phyloP scores from a whole-genome alignment of 2,797 vertebrate species.

The Clarias laeviceps region DNA sequence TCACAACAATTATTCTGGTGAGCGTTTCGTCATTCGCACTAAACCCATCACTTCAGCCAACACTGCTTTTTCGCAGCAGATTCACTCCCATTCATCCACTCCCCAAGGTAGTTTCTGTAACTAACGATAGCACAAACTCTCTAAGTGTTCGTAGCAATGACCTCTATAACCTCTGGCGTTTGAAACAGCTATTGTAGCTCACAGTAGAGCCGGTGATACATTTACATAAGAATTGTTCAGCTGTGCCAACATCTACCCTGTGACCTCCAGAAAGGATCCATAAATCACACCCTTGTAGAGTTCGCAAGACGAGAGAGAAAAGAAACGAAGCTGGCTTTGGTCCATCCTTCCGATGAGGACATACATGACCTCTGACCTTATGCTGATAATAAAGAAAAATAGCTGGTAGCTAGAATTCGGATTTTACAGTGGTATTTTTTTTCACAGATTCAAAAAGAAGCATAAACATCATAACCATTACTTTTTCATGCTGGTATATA shows the following conservation, averaged over 20 bases:
- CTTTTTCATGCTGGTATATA: background rate
- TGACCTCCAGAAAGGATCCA: slow-evolving; percentile 44
- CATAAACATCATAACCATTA: background rate
- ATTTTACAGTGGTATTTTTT: background rate
- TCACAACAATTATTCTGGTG: slow-evolving; percentile 45
- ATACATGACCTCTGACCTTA: slow-evolving; percentile 12
- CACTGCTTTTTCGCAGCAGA: slow-evolving; percentile 13
- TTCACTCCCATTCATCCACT: slow-evolving; percentile 24
- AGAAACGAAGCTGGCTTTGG: slow-evolving; percentile 6
- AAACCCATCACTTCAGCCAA: slow-evolving; percentile 31
- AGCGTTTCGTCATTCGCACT: slow-evolving; percentile 35
- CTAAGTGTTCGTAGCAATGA: slow-evolving; percentile 26
- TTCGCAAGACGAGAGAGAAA: slow-evolving; percentile 25
- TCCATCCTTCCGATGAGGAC: slow-evolving; percentile 23
- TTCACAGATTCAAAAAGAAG: background rate
- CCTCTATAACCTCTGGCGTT: slow-evolving; percentile 45
- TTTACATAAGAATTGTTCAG: slow-evolving; percentile 50
- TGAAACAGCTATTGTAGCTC: slow-evolving; percentile 44
- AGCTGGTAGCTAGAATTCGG: slow-evolving; percentile 2
- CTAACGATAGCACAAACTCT: slow-evolving; percentile 3
- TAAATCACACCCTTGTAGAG: slow-evolving; percentile 43
- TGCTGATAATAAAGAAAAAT: slow-evolving; percentile 9
- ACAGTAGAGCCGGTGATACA: slow-evolving; percentile 36
- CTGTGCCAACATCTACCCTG: slow-evolving; percentile 47
- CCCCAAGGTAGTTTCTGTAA: slow-evolving; percentile 31